phyloP scores from a whole-genome alignment of 2,113 vertebrate genomes.

The Limanda limanda region DNA sequence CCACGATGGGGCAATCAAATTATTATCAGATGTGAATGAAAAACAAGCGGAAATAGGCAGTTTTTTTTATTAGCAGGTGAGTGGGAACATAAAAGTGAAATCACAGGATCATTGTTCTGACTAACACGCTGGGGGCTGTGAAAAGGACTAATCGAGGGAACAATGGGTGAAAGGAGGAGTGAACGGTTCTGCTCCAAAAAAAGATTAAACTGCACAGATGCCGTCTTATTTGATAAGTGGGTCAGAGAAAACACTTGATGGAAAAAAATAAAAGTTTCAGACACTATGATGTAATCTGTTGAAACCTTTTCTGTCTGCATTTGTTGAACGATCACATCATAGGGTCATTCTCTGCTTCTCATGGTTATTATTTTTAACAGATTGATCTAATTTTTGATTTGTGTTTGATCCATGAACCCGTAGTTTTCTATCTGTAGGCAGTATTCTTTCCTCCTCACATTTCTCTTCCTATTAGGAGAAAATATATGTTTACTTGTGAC shows the following conservation, averaged over 20 bases:
- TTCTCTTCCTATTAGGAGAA: constrained; percentile 31
- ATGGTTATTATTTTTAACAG: constrained; percentile 10
- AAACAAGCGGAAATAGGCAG: constrained; percentile 24
- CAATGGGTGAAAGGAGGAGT: constrained; percentile 53
- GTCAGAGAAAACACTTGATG: constrained; percentile 19
- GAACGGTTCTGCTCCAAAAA: constrained; percentile 14
- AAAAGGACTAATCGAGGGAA: constrained; percentile 40
- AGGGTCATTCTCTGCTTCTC: not conserved
- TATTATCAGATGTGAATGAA: constrained; percentile 38
- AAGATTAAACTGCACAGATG: constrained; percentile 32
- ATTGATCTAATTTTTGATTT: constrained; percentile 37
- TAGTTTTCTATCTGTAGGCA: too few species aligned
- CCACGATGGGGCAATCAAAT: constrained; percentile 23
- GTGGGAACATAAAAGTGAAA: constrained; percentile 38
- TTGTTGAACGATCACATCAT: constrained; percentile 7
- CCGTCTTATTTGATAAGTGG: constrained; percentile 35
- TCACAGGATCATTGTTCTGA: constrained; percentile 40
- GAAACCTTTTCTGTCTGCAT: constrained; percentile 30
- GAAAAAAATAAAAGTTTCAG: constrained; percentile 14
- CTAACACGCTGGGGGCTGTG: constrained; percentile 25
- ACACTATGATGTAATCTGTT: constrained; percentile 48
- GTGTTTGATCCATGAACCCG: constrained; percentile 25
- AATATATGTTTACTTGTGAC: constrained; percentile 35
- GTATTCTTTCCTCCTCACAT: not conserved
- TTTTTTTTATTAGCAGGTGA: constrained; percentile 8